Percentiles rank a stretch among this genome's conserved stretches.
phyloP scores from a whole-genome alignment of 2,888 invertebrate genomes.

The Hoplodrina ambigua region DNA sequence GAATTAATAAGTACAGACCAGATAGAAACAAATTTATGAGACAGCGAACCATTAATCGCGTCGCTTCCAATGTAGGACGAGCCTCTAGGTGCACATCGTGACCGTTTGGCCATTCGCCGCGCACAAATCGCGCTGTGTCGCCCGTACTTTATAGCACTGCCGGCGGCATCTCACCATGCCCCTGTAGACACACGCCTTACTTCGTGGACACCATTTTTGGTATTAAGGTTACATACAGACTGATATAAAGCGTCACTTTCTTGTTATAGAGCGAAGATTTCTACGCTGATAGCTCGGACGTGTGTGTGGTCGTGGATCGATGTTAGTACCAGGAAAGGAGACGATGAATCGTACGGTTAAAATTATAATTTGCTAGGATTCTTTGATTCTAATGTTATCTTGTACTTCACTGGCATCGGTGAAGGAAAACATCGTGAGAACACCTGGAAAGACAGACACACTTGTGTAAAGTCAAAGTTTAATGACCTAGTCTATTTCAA shows the following conservation, averaged over 20 bases:
- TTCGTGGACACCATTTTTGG: slow-evolving; percentile 79
- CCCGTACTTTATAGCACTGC: slow-evolving; percentile 73
- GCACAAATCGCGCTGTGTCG: slow-evolving; percentile 62
- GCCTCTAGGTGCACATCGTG: slow-evolving; percentile 59
- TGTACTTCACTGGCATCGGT: too few relatives aligned
- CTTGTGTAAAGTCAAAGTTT: too few relatives aligned
- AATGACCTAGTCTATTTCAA: too few relatives aligned
- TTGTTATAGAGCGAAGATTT: slow-evolving; percentile 63
- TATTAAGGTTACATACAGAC: slow-evolving; percentile 71
- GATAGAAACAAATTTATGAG: slow-evolving; percentile 31
- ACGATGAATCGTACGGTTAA: slow-evolving; percentile 29
- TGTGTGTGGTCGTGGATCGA: slow-evolving; percentile 57
- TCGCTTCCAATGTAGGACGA: slow-evolving; percentile 43
- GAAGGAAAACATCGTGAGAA: too few relatives aligned
- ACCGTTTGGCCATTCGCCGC: slow-evolving; percentile 70
- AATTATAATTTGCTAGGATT: slow-evolving; percentile 29
- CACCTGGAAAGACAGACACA: too few relatives aligned
- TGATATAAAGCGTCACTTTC: slow-evolving; percentile 64
- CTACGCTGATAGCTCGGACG: slow-evolving; percentile 60
- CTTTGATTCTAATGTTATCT: slow-evolving; percentile 7
- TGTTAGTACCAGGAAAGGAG: slow-evolving; percentile 18
- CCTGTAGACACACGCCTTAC: slow-evolving; percentile 71
- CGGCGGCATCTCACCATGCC: slow-evolving; percentile 74
- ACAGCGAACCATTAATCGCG: slow-evolving; percentile 26
- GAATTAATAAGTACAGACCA: slow-evolving; percentile 30